Base-by-base conservation (phyloP, 1,140 invertebrate genomes). In the Brachionus rotundiformis region DNA sequence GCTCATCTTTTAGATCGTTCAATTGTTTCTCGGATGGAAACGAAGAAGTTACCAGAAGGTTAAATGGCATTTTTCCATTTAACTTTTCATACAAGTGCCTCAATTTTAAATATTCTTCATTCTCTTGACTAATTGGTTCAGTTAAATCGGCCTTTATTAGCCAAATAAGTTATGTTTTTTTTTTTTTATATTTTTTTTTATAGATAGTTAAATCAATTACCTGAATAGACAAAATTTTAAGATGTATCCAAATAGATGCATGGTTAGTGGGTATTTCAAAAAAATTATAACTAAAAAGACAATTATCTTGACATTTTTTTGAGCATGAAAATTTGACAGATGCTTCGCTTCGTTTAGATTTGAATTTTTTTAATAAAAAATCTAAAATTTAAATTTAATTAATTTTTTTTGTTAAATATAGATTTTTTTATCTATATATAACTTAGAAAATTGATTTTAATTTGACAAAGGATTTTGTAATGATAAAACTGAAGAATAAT, bases 41-140 rank as follows among this genome's bases (percentile, higher is more conserved):
- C 49, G 94, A 93, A 80, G 94, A 94, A 2, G 94, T 96, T 6
- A 96, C 94, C 31, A 96, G 89, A 29, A 94, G 94, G 3, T 95
- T 90, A 87, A 96, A 97, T 61, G 85, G 85, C 44, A 85, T 92
- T 86, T 92, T 93, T 85, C 93, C 94, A 88, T 96, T 94, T 86
- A 92, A 92, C 88, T 94, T 94, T 87, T 96, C 94, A 94, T 94
- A 96, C 88, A 94, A 95, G 86, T 94, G 92, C 87, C 94, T 94
- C 54, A 89, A 83, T 33, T 83, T 84, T 81, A 85, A 92, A 0
- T 95, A 94, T 83, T 92, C 92, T 10, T 92, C 89, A 88, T 95
- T 94, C 27, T 93, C 87, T 54, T 93, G 94, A 86, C 93, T 94
- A 13, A 96, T 88, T 29, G 94, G 94, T 82, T 91, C 91, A 23